Conservation (phyloP, 2,797 vertebrate genomes). For the Sternarchorhynchus goeldii region DNA sequence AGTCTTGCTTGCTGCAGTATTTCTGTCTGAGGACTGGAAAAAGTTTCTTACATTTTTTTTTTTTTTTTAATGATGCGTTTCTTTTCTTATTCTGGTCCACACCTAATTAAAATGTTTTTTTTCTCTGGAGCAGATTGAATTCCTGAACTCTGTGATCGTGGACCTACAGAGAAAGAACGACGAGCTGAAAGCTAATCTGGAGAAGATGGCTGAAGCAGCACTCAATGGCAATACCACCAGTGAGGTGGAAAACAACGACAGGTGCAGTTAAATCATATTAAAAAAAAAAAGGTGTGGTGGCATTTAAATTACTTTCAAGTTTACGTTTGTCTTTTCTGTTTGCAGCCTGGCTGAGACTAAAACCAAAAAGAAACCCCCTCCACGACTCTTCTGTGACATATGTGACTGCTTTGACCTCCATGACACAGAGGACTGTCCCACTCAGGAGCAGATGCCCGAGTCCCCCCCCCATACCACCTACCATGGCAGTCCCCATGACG, state of each 20-base stretch:
- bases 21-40: no score
- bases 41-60: not conserved
- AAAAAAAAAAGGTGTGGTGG: not conserved
- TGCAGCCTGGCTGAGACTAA: conserved; percentile 68
- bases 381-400: conserved; percentile 96
- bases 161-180: conserved; percentile 92
- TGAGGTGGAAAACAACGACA: conserved; percentile 82
- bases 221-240: conserved; percentile 88
- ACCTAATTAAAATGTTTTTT: not conserved
- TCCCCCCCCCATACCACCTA: conserved; percentile 89
- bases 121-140: conserved; percentile 81
- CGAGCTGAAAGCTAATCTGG: conserved; percentile 87
- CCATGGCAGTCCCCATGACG: conserved; percentile 86
- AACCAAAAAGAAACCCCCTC: conserved; percentile 86
- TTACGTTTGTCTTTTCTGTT: conserved; percentile 71
- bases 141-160: conserved; percentile 95
- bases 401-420: conserved; percentile 97
- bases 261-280: conserved; percentile 67
- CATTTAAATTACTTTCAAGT: not conserved
- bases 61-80: not conserved
- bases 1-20: no score
- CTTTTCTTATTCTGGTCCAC: not conserved
- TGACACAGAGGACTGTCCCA: conserved; percentile 96
- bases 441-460: conserved; percentile 87
- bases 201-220: conserved; percentile 90